Percentiles rank a stretch among this genome's conserved stretches.
phyloP scores from a whole-genome alignment of 2,113 vertebrate species.

The Ranitomeya imitator region DNA sequence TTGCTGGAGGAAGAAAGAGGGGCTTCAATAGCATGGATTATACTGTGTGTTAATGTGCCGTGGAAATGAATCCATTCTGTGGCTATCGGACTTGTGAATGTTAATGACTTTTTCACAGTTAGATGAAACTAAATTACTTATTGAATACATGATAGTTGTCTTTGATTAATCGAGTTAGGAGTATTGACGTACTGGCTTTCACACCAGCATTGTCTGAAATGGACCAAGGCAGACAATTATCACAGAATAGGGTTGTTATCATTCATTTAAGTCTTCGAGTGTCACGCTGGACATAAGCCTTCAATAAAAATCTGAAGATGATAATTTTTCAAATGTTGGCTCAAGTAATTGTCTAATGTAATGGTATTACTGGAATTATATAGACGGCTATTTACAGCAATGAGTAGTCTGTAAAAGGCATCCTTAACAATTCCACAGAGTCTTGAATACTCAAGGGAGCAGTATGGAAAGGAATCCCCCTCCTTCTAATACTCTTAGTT shows the following conservation, averaged over 20 bases:
- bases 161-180: background rate
- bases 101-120: background rate
- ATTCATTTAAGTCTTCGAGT: background rate
- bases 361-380: background rate
- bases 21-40: background rate
- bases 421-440: background rate
- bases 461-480: background rate
- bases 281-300: background rate
- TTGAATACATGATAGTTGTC: background rate
- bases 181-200: background rate
- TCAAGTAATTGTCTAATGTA: background rate
- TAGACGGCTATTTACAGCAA: background rate
- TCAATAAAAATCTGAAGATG: too few species aligned
- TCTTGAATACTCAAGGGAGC: background rate
- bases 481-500: background rate
- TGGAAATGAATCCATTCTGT: background rate
- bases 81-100: background rate
- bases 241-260: background rate
- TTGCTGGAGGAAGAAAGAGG: background rate
- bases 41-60: background rate
- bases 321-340: too few species aligned
- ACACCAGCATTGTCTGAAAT: background rate
- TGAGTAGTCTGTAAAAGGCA: background rate
- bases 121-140: background rate
- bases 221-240: background rate